phyloP scores from a whole-genome alignment of 2,888 invertebrate species.

The Ormyrus rosae region DNA sequence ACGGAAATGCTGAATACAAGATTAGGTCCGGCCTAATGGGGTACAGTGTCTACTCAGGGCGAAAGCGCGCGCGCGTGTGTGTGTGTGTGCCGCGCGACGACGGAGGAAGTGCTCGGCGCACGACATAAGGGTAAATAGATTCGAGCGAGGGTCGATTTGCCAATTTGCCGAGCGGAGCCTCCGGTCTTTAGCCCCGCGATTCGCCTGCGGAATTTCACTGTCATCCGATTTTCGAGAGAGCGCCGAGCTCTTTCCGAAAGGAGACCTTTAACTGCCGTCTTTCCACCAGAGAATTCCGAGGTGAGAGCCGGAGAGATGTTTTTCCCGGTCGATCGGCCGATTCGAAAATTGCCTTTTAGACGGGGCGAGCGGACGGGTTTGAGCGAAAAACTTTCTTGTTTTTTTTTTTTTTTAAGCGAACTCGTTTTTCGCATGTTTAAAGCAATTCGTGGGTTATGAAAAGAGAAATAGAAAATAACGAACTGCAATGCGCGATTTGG shows the following conservation, averaged over 20 bases:
- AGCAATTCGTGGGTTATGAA: too few relatives aligned
- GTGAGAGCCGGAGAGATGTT: neutral
- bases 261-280: constrained; percentile 7
- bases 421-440: too few relatives aligned
- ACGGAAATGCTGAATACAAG: constrained; percentile 65
- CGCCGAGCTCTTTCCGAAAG: too few relatives aligned
- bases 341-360: constrained; percentile 3
- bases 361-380: neutral
- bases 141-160: constrained; percentile 54
- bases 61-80: neutral
- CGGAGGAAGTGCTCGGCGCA: constrained; percentile 41
- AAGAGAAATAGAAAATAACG: too few relatives aligned
- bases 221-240: constrained; percentile 42
- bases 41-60: constrained; percentile 45
- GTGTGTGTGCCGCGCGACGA: neutral
- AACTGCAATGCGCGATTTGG: too few relatives aligned
- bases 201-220: constrained; percentile 27
- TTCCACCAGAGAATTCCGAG: neutral
- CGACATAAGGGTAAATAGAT: constrained; percentile 61
- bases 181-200: constrained; percentile 27
- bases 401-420: too few relatives aligned
- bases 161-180: constrained; percentile 50
- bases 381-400: too few relatives aligned
- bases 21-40: constrained; percentile 66
- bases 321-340: constrained; percentile 10